A percentile compares a stretch with the other conserved stretches of the same genome.
These are phyloP conservation scores for Chloropsis hardwickii DNA, from an alignment of 2,113 vertebrate species.

Conservation along the genomic window DNA sequence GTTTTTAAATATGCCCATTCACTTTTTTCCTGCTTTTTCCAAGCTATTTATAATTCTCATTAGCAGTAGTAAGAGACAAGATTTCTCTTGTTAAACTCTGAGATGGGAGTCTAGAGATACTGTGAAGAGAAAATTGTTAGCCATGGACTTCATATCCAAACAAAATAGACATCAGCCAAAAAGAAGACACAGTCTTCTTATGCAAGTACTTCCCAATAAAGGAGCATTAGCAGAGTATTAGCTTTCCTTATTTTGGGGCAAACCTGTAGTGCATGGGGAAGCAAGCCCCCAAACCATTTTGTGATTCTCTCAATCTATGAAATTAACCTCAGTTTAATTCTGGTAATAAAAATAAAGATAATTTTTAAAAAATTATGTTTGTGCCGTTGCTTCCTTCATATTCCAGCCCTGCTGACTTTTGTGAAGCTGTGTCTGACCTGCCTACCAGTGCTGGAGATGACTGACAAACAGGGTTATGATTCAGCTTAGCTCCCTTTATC, in stretches of 20 bases:
- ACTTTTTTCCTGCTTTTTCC: neutral
- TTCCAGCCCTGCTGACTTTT: neutral
- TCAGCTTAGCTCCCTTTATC: neutral
- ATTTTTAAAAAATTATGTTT: rapidly evolving
- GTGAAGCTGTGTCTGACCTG: neutral
- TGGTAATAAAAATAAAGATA: neutral
- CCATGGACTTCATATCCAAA: neutral
- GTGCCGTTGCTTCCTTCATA: neutral
- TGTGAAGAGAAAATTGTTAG: neutral
- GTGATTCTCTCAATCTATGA: neutral
- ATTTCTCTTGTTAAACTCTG: neutral
- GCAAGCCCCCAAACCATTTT: neutral
- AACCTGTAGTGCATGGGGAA: neutral
- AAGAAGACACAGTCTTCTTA: neutral
- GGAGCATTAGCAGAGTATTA: neutral
- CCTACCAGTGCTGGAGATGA: neutral
- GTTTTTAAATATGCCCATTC: neutral
- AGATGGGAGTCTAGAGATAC: neutral
- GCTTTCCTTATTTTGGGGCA: neutral
- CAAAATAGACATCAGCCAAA: neutral
- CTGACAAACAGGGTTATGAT: neutral
- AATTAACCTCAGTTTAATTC: neutral
- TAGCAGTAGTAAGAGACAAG: neutral
- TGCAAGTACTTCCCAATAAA: neutral
- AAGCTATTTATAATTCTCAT: neutral